These are phyloP conservation scores for Laspeyria flexula DNA, from an alignment of 2,888 invertebrate genomes.

Conservation along the genomic window DNA sequence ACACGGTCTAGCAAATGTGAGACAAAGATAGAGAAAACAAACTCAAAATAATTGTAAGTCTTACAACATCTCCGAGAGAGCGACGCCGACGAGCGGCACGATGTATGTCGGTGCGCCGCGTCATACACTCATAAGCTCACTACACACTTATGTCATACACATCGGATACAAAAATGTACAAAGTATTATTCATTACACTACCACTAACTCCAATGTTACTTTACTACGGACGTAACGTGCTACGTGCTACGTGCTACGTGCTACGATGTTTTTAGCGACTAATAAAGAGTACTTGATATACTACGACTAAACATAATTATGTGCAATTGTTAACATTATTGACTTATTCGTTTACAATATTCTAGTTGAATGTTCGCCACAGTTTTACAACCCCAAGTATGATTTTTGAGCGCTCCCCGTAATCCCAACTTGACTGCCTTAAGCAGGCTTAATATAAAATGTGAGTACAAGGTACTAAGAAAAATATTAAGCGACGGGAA, in stretches of 20 bases:
- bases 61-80: too few relatives aligned
- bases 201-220: neutral
- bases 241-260: too few relatives aligned
- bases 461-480: conserved; percentile 23
- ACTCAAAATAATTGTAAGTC: conserved; percentile 47
- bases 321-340: too few relatives aligned
- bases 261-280: too few relatives aligned
- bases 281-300: too few relatives aligned
- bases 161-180: neutral
- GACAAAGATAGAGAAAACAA: conserved; percentile 26
- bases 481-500: conserved; percentile 20
- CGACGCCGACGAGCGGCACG: too few relatives aligned
- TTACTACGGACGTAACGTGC: too few relatives aligned
- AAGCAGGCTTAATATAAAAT: conserved; percentile 24
- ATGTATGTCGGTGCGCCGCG: conserved; percentile 18
- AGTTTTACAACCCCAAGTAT: neutral
- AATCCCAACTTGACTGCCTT: conserved; percentile 24
- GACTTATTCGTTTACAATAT: neutral
- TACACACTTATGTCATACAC: neutral
- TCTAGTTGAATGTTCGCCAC: neutral
- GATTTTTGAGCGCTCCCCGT: conserved; percentile 11
- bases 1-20: conserved; percentile 23
- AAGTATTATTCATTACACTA: conserved; percentile 4
- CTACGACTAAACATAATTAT: too few relatives aligned
- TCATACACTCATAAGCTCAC: neutral